phyloP scores from a whole-genome alignment of 2,113 vertebrate species.

The Xenopus borealis region DNA sequence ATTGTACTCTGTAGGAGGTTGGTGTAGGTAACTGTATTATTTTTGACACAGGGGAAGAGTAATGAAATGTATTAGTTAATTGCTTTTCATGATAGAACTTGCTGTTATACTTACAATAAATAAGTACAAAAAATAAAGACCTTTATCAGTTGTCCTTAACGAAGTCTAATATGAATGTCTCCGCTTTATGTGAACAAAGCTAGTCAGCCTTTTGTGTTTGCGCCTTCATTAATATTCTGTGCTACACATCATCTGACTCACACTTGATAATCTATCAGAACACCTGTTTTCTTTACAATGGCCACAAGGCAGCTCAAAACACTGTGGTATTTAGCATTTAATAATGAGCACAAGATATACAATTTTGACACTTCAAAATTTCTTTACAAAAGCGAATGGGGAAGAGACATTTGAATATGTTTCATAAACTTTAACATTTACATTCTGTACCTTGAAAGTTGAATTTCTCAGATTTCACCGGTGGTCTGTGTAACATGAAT shows the following conservation, averaged over 20 bases:
- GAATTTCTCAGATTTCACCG: slow-evolving; percentile 19
- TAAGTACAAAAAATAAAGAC: slow-evolving; percentile 39
- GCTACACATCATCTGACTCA: slow-evolving; percentile 76
- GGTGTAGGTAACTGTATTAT: slow-evolving; percentile 15
- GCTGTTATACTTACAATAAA: slow-evolving; percentile 27
- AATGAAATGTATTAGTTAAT: slow-evolving; percentile 34
- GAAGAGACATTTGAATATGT: slow-evolving; percentile 67
- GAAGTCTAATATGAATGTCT: slow-evolving; percentile 70
- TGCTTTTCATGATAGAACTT: slow-evolving; percentile 24
- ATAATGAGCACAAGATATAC: slow-evolving; percentile 80
- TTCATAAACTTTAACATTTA: slow-evolving; percentile 62
- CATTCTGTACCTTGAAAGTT: slow-evolving; percentile 46
- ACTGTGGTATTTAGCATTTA: slow-evolving; percentile 83
- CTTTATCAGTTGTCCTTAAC: slow-evolving; percentile 62
- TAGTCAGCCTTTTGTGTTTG: slow-evolving; percentile 67
- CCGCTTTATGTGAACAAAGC: slow-evolving; percentile 72
- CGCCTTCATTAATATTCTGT: slow-evolving; percentile 78
- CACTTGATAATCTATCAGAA: slow-evolving; percentile 83
- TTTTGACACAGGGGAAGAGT: slow-evolving; percentile 12
- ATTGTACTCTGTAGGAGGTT: neutral
- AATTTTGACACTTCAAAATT: slow-evolving; percentile 82
- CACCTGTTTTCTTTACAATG: slow-evolving; percentile 85
- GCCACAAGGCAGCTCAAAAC: slow-evolving; percentile 82
- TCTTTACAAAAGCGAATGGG: slow-evolving; percentile 66
- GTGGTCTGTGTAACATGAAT: slow-evolving; percentile 19